Conservation (phyloP, 1,140 invertebrate genomes). For the Drosophila kepulauana region DNA sequence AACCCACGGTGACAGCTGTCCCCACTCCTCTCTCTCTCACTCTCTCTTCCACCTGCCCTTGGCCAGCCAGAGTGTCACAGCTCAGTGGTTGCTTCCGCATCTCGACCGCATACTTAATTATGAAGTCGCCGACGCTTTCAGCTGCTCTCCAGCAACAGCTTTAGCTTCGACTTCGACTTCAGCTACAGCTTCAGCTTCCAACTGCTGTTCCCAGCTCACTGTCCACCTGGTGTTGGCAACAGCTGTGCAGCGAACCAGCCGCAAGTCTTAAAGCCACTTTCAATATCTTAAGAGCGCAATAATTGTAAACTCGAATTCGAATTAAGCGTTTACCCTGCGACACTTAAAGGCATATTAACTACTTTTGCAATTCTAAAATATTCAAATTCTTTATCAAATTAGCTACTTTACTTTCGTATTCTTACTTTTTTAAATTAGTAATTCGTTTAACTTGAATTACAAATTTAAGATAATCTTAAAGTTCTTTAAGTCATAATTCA, state of each 20-base stretch:
- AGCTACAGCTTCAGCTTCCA: conserved; percentile 24
- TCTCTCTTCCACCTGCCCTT: conserved; percentile 27
- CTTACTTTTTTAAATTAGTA: no score
- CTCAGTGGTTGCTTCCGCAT: conserved; percentile 44
- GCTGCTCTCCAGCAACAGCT: conserved; percentile 4
- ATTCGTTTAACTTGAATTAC: no score
- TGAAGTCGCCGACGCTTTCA: conserved; percentile 61
- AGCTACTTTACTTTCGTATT: no score
- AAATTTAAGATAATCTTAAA: no score
- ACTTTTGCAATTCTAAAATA: no score
- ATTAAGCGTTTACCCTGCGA: not conserved
- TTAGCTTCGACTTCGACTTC: conserved; percentile 1
- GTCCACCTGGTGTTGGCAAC: no score
- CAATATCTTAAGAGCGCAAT: conserved; percentile 56
- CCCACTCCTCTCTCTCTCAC: not conserved
- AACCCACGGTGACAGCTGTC: conserved; percentile 62
- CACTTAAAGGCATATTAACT: no score
- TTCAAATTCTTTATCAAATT: no score
- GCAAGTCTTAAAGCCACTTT: conserved; percentile 36
- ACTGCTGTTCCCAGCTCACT: conserved; percentile 55
- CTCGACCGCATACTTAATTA: conserved; percentile 80
- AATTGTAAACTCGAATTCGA: conserved; percentile 26
- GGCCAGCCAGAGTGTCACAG: conserved; percentile 36
- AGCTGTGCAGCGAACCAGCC: no score
- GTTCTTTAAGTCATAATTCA: no score